Evolutionary conservation across 2,888 invertebrate species (phyloP).

Genomic region (Polyommatus iphigenia): DNA sequence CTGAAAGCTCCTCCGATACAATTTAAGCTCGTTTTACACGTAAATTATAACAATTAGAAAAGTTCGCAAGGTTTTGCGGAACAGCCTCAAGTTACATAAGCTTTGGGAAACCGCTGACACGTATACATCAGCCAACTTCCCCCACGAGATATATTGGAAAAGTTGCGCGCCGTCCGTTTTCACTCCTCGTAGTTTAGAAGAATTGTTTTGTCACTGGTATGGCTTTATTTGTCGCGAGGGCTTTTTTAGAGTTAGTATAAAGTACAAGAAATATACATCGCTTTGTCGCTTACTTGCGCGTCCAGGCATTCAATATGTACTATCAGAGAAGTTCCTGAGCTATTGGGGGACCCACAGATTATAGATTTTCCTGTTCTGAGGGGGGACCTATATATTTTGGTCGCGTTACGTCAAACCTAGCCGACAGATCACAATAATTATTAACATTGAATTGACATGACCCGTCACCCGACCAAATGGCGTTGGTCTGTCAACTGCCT

Average conservation of each 20-base stretch:
- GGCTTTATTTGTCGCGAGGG: neutral
- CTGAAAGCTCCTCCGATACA: neutral
- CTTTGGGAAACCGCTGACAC: slow-evolving; percentile 30
- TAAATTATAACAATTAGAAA: slow-evolving; percentile 25
- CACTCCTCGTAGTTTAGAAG: neutral
- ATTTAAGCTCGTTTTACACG: slow-evolving; percentile 3
- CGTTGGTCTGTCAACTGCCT: too few species aligned
- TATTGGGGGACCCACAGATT: too few species aligned
- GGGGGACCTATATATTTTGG: too few species aligned
- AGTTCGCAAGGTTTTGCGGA: slow-evolving; percentile 16
- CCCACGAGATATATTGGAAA: slow-evolving; percentile 29
- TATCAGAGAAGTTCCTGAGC: too few species aligned
- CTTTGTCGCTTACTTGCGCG: too few species aligned
- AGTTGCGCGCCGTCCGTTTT: slow-evolving; percentile 24
- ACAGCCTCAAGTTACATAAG: slow-evolving; percentile 22
- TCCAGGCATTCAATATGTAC: too few species aligned
- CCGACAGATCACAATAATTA: too few species aligned
- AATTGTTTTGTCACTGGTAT: slow-evolving; percentile 1
- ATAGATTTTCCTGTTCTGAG: too few species aligned
- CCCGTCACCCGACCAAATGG: too few species aligned
- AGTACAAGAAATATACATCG: too few species aligned
- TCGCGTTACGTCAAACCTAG: too few species aligned
- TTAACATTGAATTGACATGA: too few species aligned
- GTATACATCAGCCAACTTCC: slow-evolving; percentile 27
- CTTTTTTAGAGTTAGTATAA: neutral